Percentiles rank a stretch among this genome's conserved stretches.
Conservation (phyloP, 2,888 invertebrate genomes). For the Odontomyia ornata region DNA sequence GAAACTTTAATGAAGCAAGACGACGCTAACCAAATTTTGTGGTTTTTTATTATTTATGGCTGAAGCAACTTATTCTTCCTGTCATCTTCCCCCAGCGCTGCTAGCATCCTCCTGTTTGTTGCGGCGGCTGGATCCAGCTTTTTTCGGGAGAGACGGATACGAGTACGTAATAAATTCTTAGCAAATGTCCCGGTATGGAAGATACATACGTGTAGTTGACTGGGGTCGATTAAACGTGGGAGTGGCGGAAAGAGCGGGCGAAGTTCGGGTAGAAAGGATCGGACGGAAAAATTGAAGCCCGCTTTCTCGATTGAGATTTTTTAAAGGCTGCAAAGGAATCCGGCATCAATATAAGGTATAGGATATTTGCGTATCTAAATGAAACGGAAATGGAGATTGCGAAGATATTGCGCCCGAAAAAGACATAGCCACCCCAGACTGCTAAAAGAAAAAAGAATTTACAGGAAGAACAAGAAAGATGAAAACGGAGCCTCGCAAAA, state of each 20-base stretch:
- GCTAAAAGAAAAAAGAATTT: conserved; percentile 12
- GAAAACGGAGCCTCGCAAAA: conserved; percentile 19
- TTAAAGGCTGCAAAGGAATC: too few relatives aligned
- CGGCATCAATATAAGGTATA: too few relatives aligned
- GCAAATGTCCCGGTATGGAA: conserved; percentile 6
- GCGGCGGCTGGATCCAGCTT: background rate
- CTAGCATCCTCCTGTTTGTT: too few relatives aligned
- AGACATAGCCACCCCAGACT: conserved; percentile 3
- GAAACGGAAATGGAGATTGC: background rate
- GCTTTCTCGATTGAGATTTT: too few relatives aligned
- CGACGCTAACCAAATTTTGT: background rate
- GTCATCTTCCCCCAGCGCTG: background rate
- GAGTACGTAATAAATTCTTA: background rate
- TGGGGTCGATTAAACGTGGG: background rate
- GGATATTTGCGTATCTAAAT: background rate
- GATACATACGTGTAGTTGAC: background rate
- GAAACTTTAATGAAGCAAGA: conserved; percentile 13
- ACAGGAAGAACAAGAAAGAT: conserved; percentile 5
- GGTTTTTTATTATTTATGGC: too few relatives aligned
- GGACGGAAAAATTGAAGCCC: too few relatives aligned
- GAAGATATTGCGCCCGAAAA: background rate
- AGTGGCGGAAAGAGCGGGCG: background rate
- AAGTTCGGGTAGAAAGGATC: background rate
- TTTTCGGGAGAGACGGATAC: background rate
- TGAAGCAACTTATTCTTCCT: background rate